Base-by-base conservation (phyloP, 2,113 vertebrate species). In the Danionella cerebrum region DNA sequence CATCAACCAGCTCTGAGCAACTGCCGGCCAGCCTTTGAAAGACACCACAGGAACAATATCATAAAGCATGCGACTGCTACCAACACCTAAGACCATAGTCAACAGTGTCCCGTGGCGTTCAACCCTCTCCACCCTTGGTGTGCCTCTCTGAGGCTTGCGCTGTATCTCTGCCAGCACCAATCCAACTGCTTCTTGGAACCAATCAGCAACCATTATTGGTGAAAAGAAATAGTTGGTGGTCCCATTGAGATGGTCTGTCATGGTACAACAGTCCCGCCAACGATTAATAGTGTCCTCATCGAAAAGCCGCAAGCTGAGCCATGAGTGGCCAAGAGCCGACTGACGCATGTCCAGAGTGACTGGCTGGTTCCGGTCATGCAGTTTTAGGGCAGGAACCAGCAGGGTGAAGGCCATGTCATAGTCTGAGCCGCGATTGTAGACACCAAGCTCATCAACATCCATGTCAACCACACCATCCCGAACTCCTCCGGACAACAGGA, bases 361-460 rank as follows among this genome's bases (percentile, higher is more conserved):
- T 0, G 96, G 96, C 68, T 98, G 96, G 83, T 98, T 98, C 1
- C 96, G 93, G 86, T 98, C 95, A 0, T 98, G 96, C 39, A 98
- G 91, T 71, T 98, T 98, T 39, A 98, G 91, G 0, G 96, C 94
- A 0, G 96, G 96, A 55, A 98, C 96, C 64, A 98, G 86, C 21
- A 98, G 88, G 2, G 96, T 98, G 69, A 98, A 98, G 87, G 97
- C 94, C 95, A 98, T 96, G 78, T 98, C 94, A 0, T 95, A 98
- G 82, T 98, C 95, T 0, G 90, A 91, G 21, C 92, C 91, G 6
- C 92, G 87, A 3, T 90, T 90, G 5, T 92, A 93, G 41, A 89
- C 83, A 3, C 88, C 90, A 35, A 94, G 80, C 57, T 94, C 90
- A 11, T 92, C 90, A 0, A 93, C 81, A 60, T 94, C 91, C 70